phyloP scores from a whole-genome alignment of 2,113 vertebrate genomes.

The Corythaixoides concolor region DNA sequence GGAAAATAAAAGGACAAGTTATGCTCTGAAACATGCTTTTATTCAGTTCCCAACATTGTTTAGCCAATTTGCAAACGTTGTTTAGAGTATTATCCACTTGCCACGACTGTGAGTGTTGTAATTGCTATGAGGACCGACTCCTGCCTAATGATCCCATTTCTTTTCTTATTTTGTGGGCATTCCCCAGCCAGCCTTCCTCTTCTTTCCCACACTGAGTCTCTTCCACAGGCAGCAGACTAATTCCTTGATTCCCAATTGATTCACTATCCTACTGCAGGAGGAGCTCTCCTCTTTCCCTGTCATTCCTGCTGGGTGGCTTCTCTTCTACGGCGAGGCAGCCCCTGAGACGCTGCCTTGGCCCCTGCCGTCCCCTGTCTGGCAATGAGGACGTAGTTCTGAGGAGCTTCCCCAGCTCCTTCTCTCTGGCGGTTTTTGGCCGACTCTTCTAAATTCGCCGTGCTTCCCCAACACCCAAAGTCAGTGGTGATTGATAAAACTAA shows the following conservation, averaged over 20 bases:
- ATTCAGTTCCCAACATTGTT: neutral
- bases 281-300: neutral
- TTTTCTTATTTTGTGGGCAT: neutral
- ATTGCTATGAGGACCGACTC: neutral
- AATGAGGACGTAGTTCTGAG: neutral
- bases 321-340: neutral
- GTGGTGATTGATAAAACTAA: neutral
- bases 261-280: rapidly evolving
- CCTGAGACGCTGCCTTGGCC: neutral
- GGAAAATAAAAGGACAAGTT: neutral
- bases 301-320: neutral
- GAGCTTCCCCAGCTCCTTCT: neutral
- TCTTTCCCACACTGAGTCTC: neutral
- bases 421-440: neutral
- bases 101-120: neutral
- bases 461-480: neutral
- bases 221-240: neutral
- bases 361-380: too few species aligned
- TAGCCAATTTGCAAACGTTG: neutral
- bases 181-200: neutral
- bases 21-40: neutral
- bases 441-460: neutral
- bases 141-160: neutral
- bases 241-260: neutral
- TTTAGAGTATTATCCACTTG: neutral